Base-by-base conservation (phyloP, 2,797 vertebrate genomes). In the Sparus aurata region DNA sequence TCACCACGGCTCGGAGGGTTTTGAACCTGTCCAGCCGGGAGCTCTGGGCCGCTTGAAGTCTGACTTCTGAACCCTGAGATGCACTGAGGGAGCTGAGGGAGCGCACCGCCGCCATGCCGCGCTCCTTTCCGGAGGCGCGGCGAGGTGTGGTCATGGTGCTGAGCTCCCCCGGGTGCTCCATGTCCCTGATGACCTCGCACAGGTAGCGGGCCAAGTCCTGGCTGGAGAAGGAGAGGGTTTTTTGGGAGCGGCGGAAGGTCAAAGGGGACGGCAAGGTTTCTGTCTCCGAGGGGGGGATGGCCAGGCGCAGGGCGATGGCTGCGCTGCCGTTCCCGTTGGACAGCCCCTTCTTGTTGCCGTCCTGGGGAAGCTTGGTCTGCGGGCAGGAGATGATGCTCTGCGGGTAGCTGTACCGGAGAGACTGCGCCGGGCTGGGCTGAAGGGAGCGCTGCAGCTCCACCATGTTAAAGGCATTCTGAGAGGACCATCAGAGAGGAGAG, bases 391-490 rank as follows among this genome's bases (percentile, higher is more conserved):
- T 87, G 70, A 92, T 77, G 46, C 89, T 90, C 4, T 93, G 94
- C 2, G 90, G 94, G 46, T 94, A 94, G 86, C 91, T 91, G 91
- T 92, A 94, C 68, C 95, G 92, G 12, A 96, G 88, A 0, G 95
- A 95, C 61, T 94, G 96, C 0, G 95, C 95, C 0, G 96, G 96
- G 84, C 96, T 97, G 80, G 92, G 94, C 77, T 96, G 96, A 49
- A 97, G 88, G 18, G 96, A 96, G 77, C 96, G 95, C 93, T 97
- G 97, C 87, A 98, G 95, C 84, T 97, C 97, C 17, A 96, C 96
- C 96, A 97, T 96, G 83, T 96, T 95, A 67, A 97, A 98, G 1
- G 94, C 96, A 27, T 97, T 97, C 97, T 98, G 34, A 61, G 46
- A 78, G 16, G 66, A 27, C 23, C 58, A 30, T 61, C 34, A 67